Evolutionary conservation across 2,888 invertebrate genomes (phyloP).

Genomic region (Aphodius granarius): DNA sequence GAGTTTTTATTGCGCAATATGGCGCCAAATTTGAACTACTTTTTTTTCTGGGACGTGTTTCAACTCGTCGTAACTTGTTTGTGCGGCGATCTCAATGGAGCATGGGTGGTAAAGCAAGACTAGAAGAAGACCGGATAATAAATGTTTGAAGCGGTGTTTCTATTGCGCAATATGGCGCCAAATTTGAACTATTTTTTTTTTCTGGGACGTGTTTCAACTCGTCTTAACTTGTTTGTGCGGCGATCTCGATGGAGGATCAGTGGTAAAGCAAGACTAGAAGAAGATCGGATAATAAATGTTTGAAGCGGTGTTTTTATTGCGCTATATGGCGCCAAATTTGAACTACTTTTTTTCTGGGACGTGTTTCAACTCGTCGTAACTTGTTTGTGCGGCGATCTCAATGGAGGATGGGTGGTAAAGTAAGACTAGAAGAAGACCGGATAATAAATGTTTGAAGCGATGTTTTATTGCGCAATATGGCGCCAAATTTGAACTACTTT

Average conservation of each 20-base stretch:
- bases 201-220: background rate
- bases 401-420: background rate
- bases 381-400: background rate
- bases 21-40: constrained; percentile 2
- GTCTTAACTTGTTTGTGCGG: background rate
- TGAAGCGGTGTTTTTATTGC: constrained; percentile 6
- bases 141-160: background rate
- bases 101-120: background rate
- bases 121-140: background rate
- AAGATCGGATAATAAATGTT: background rate
- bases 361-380: background rate
- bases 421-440: background rate
- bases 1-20: constrained; percentile 19
- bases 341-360: background rate
- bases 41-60: background rate
- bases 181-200: background rate
- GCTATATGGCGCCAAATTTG: constrained; percentile 16
- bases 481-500: background rate
- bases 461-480: background rate
- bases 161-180: constrained; percentile 22
- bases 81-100: background rate
- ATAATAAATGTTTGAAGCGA: background rate
- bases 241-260: background rate
- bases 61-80: background rate
- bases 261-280: background rate